phyloP scores from a whole-genome alignment of 2,888 invertebrate species.

The Salpingus planirostris region DNA sequence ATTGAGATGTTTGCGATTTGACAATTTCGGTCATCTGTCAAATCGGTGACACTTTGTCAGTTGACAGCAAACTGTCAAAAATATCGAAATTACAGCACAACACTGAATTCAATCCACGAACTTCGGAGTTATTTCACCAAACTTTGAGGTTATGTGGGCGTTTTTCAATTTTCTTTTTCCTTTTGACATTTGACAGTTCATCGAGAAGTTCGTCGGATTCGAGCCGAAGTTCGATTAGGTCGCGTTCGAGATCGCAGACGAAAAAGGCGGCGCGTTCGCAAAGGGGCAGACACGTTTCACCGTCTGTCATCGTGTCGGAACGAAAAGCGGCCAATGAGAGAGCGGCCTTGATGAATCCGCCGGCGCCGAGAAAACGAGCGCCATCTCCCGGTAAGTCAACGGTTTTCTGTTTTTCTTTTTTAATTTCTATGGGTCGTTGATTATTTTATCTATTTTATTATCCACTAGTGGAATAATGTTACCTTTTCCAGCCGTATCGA shows the following conservation, averaged over 20 bases:
- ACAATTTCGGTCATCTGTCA: too few species aligned
- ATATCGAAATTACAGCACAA: too few species aligned
- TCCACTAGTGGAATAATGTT: too few species aligned
- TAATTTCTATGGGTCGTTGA: background rate
- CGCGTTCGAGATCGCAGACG: constrained; percentile 42
- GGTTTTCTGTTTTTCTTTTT: background rate
- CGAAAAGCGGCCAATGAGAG: constrained; percentile 55
- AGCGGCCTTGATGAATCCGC: constrained; percentile 66
- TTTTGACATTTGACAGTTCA: too few species aligned
- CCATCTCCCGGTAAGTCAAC: constrained; percentile 42
- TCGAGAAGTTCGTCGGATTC: constrained; percentile 36
- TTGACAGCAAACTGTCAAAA: too few species aligned
- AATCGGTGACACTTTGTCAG: too few species aligned
- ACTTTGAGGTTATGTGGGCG: too few species aligned
- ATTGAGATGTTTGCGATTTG: too few species aligned
- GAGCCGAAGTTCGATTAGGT: constrained; percentile 29
- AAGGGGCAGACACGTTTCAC: constrained; percentile 42
- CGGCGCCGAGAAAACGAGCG: constrained; percentile 52
- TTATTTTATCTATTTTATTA: constrained; percentile 2
- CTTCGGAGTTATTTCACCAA: too few species aligned
- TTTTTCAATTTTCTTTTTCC: too few species aligned
- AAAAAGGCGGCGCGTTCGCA: constrained; percentile 36
- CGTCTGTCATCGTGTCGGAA: constrained; percentile 57
- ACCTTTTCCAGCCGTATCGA: too few species aligned
- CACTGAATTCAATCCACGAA: too few species aligned